These are phyloP conservation scores for Paracyclopina nana DNA, from an alignment of 1,140 invertebrate genomes.

Conservation along the genomic window DNA sequence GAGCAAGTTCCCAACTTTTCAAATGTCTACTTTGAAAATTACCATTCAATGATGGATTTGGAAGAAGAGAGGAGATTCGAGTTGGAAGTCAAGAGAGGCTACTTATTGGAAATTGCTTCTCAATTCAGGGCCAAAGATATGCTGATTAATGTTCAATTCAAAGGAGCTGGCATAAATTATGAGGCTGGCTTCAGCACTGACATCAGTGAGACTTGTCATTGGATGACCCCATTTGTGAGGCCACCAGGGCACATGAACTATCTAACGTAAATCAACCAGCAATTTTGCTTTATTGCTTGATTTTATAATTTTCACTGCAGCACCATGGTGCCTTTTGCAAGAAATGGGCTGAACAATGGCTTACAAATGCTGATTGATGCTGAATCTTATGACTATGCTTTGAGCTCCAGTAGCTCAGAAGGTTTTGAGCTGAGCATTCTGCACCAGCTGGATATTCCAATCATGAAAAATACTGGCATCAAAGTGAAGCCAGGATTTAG, in stretches of 20 bases:
- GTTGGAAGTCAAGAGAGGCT: no score
- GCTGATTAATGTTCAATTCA: background rate
- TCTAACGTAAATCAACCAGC: background rate
- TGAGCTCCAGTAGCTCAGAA: background rate
- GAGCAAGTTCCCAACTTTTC: no score
- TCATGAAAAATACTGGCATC: background rate
- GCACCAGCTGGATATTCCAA: background rate
- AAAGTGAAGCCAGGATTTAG: background rate
- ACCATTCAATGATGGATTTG: no score
- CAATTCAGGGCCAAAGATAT: background rate
- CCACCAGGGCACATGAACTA: background rate
- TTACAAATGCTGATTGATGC: slow-evolving; percentile 3
- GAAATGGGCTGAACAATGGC: slow-evolving; percentile 1
- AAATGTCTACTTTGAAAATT: no score
- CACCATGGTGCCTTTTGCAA: background rate
- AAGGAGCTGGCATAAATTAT: background rate
- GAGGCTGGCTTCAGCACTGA: background rate
- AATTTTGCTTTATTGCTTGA: background rate
- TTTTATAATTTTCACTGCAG: background rate
- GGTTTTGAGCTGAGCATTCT: background rate
- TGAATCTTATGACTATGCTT: background rate
- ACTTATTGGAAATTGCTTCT: background rate
- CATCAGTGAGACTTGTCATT: background rate
- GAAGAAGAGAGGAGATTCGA: no score
- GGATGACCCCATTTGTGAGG: background rate